phyloP scores from a whole-genome alignment of 2,888 invertebrate species.

The Pterostichus niger region DNA sequence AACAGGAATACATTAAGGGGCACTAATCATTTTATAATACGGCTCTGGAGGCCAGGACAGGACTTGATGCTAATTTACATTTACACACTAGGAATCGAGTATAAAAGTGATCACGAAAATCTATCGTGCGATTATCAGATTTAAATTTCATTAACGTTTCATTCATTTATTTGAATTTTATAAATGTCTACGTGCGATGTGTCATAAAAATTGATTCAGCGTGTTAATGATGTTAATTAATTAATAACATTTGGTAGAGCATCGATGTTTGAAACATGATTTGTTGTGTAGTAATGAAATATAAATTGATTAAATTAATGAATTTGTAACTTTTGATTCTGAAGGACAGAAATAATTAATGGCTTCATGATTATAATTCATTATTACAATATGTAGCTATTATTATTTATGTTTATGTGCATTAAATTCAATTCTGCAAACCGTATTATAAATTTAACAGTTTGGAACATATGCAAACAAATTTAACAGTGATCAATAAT shows the following conservation, averaged over 20 bases:
- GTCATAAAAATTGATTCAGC: neutral
- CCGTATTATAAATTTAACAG: constrained; percentile 22
- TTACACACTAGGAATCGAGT: constrained; percentile 9
- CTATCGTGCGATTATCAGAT: constrained; percentile 22
- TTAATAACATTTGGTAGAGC: constrained; percentile 26
- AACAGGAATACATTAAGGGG: constrained; percentile 28
- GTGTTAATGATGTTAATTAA: constrained; percentile 20
- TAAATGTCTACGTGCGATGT: neutral
- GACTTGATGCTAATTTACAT: constrained; percentile 27
- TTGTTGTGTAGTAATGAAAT: neutral
- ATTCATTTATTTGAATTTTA: constrained; percentile 22
- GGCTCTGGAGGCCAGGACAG: constrained; percentile 5
- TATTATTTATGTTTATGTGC: constrained; percentile 29
- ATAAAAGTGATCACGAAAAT: constrained; percentile 15
- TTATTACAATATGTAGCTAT: constrained; percentile 15
- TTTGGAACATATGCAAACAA: constrained; percentile 8
- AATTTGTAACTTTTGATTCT: constrained; percentile 25
- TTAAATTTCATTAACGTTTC: constrained; percentile 31
- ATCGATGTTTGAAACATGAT: neutral
- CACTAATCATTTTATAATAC: constrained; percentile 52
- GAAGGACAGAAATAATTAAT: constrained; percentile 16
- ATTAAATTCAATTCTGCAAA: constrained; percentile 38
- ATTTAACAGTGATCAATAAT: constrained; percentile 30
- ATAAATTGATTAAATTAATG: constrained; percentile 45
- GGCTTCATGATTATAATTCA: constrained; percentile 21